phyloP scores from a whole-genome alignment of 2,113 vertebrate species.

The Balaenoptera acutorostrata region DNA sequence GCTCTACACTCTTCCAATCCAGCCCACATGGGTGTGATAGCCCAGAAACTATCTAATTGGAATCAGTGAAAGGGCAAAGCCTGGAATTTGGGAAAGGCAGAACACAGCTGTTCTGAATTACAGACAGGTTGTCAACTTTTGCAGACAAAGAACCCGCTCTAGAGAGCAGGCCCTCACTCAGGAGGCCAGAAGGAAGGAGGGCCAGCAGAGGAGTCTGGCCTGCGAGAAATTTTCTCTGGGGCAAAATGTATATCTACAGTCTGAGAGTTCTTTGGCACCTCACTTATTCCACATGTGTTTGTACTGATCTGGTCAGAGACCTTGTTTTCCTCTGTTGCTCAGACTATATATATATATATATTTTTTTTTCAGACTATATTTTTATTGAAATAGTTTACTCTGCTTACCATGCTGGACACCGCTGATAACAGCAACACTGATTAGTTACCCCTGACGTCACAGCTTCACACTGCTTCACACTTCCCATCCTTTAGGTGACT shows the following conservation, averaged over 20 bases:
- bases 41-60: slow-evolving; percentile 53
- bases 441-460: neutral
- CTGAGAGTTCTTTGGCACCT: slow-evolving; percentile 31
- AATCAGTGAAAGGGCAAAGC: slow-evolving; percentile 62
- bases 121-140: slow-evolving; percentile 57
- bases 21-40: slow-evolving; percentile 49
- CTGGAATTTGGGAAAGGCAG: slow-evolving; percentile 59
- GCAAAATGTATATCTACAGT: slow-evolving; percentile 28
- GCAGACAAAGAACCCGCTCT: slow-evolving; percentile 40
- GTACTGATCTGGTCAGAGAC: neutral
- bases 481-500: neutral
- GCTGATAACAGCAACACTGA: neutral
- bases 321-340: slow-evolving; percentile 1
- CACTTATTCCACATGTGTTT: neutral
- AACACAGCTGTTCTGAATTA: slow-evolving; percentile 70
- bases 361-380: neutral
- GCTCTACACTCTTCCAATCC: slow-evolving; percentile 21
- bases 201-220: neutral
- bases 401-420: neutral
- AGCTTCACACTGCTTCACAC: neutral
- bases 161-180: neutral
- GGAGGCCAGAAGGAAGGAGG: neutral
- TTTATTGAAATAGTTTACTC: neutral
- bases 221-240: slow-evolving; percentile 29
- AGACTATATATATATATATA: neutral